Evolutionary conservation across 2,888 invertebrate genomes (phyloP), one percentile per base, ranked within the genome.

Genomic region (Nomada fucata): DNA sequence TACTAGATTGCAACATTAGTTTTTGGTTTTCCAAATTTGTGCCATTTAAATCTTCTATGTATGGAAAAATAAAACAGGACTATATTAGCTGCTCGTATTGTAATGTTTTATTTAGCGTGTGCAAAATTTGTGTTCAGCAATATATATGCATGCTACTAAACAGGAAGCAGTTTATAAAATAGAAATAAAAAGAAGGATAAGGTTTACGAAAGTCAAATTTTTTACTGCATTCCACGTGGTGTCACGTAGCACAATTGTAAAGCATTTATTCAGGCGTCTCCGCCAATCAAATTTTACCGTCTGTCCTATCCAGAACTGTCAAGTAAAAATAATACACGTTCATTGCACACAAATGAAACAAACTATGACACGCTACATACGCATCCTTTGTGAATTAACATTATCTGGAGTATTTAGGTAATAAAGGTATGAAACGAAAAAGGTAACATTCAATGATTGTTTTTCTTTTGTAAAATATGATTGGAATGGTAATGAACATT

Each of bases 281-380:
- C 50, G 73, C 91, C 90, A 91, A 91, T 91, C 86, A 79, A 36
- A 72, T 73, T 68, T 80, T 80, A 88, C 89, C 88, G 88, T 73
- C 78, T 91, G 88, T 88, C 86, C 76, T 29, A 52, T 74, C 36
- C 47, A 20, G 52, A 29, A 36, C 71, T 83, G 75, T 87, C 77
- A 86, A 82, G 64, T 84, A 59, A 68, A 77, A 75, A 61, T 53
- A 78, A 60, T 71, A 76, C 67, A 67, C 79, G 69, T 82, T 81
- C 55, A 88, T 89, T 36, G 11, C 42, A 20, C 15, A 13, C 15
- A 55, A 75, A 72, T 9, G 36, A 72, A 20, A 23, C 44, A 15
- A 68, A 69, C 15, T 69, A 73, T 73, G 69, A 44, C 18, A 36
- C 29, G 50, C 52, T 61, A 52, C 36, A 75, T 26, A 1, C 26